A percentile compares a stretch with the other conserved stretches of the same genome.
phyloP scores from a whole-genome alignment of 2,113 vertebrate species.

The Mirounga angustirostris region DNA sequence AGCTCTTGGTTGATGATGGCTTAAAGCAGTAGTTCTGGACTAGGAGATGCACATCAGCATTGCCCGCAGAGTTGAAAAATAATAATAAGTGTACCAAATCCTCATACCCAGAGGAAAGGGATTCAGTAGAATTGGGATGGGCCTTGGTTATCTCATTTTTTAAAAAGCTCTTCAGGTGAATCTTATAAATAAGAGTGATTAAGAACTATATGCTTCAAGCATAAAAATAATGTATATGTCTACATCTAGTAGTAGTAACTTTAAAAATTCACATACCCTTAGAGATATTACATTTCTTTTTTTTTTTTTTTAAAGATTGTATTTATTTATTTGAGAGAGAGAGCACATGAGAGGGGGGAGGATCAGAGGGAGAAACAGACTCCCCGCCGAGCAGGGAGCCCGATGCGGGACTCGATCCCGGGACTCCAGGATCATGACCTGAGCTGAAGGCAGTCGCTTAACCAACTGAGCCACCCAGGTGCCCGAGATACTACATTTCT shows the following conservation, averaged over 20 bases:
- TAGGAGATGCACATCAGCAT: neutral
- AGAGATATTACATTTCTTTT: conserved; percentile 15
- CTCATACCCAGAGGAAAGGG: neutral
- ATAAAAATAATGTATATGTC: conserved; percentile 2
- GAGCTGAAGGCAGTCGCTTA: too few relatives aligned
- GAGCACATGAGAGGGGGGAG: too few relatives aligned
- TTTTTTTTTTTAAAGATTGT: too few relatives aligned
- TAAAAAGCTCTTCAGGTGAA: conserved; percentile 25
- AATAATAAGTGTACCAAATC: neutral
- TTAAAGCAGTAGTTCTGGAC: conserved; percentile 55
- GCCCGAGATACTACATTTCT: neutral
- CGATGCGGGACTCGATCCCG: too few relatives aligned
- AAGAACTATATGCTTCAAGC: conserved; percentile 27
- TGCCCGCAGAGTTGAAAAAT: neutral
- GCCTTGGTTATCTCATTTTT: neutral
- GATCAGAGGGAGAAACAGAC: too few relatives aligned
- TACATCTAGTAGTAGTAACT: conserved; percentile 31
- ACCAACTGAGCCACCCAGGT: too few relatives aligned
- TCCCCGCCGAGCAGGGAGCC: too few relatives aligned
- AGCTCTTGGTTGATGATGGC: neutral
- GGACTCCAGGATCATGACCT: too few relatives aligned
- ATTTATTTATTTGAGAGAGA: too few relatives aligned
- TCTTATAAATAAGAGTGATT: conserved; percentile 43
- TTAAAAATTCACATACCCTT: neutral
- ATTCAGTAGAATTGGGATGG: neutral